Evolutionary conservation across 2,797 vertebrate species (phyloP), one percentile per base, ranked within the genome.

Genomic region (Myotis vivesi): DNA sequence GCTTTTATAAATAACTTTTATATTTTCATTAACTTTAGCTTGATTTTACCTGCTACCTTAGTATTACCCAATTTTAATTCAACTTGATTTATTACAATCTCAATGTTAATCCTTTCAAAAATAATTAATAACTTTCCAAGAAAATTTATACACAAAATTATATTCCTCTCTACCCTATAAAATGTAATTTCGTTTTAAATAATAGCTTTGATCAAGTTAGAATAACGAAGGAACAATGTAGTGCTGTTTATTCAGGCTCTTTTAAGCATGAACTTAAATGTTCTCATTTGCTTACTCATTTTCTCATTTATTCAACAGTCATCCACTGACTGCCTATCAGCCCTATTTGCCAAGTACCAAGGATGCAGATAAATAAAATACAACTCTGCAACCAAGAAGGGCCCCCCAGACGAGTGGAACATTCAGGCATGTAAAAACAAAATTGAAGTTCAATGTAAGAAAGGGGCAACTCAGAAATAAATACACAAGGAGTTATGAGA

Each of bases 11-110:
- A 72, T 96, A 97, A 96, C 89, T 97, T 98, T 95, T 95, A 98
- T 83, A 97, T 96, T 97, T 91, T 86, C 97, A 98, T 97, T 97
- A 97, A 97, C 96, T 97, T 97, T 95, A 97, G 95, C 87, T 97
- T 88, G 84, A 96, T 96, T 98, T 96, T 97, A 97, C 97, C 97
- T 98, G 92, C 95, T 97, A 84, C 72, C 87, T 94, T 83, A 91
- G 87, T 38, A 95, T 94, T 95, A 97, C 93, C 92, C 89, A 97
- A 97, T 97, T 98, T 98, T 97, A 97, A 96, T 93, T 97, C 84
- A 96, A 94, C 86, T 97, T 97, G 92, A 95, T 97, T 98, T 97
- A 98, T 96, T 98, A 92, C 75, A 97, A 96, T 96, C 79, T 95
- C 96, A 96, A 62, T 95, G 96, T 33, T 91, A 94, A 88, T 73